phyloP scores from a whole-genome alignment of 2,113 vertebrate species.

The Rynchops niger region DNA sequence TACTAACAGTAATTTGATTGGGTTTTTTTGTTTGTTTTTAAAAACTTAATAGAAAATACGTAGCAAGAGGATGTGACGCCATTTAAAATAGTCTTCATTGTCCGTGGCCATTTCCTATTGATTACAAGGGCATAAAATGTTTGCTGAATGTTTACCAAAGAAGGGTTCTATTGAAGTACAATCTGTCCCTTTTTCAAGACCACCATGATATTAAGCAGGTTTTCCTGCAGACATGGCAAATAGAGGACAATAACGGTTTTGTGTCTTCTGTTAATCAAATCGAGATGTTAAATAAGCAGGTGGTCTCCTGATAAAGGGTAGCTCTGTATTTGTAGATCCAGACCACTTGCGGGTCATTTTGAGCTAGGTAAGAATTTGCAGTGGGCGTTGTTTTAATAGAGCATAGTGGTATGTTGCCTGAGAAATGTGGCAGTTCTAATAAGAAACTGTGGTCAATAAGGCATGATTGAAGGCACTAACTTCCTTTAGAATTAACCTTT shows the following conservation, averaged over 20 bases:
- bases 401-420: accelerated
- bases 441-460: background rate
- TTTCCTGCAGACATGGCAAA: background rate
- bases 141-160: background rate
- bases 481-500: background rate
- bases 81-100: background rate
- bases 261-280: background rate
- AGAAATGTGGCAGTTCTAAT: background rate
- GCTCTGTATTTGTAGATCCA: background rate
- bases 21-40: background rate
- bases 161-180: background rate
- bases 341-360: background rate
- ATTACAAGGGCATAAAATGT: background rate
- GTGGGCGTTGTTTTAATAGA: background rate
- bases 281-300: background rate
- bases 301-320: background rate
- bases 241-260: background rate
- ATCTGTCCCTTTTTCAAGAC: background rate
- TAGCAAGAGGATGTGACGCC: background rate
- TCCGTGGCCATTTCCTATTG: background rate
- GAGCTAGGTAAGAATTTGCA: background rate
- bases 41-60: background rate
- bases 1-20: background rate
- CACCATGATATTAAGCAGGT: background rate
- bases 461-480: background rate